phyloP scores from a whole-genome alignment of 2,888 invertebrate species.

The Volucella inflata region DNA sequence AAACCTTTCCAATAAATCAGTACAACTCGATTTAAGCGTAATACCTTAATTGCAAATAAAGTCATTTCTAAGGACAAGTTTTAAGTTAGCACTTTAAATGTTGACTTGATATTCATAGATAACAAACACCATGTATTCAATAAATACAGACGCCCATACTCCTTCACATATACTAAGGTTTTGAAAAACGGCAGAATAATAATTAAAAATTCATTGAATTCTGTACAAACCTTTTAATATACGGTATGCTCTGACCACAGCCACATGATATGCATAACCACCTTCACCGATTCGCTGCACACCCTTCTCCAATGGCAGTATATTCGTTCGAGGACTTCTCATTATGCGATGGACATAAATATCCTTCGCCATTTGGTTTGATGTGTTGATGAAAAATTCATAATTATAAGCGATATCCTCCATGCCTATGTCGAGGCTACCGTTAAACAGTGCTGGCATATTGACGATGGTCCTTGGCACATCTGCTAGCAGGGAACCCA shows the following conservation, averaged over 20 bases:
- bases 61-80: no score
- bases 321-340: constrained; percentile 76
- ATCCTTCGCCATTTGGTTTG: constrained; percentile 77
- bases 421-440: constrained; percentile 81
- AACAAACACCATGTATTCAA: no score
- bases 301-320: constrained; percentile 78
- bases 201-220: constrained; percentile 72
- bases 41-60: no score
- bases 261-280: constrained; percentile 81
- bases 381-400: constrained; percentile 78
- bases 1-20: no score
- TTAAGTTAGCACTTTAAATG: no score
- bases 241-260: constrained; percentile 79
- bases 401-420: constrained; percentile 81
- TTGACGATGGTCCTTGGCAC: constrained; percentile 79
- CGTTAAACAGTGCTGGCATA: constrained; percentile 79
- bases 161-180: no score
- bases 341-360: constrained; percentile 79
- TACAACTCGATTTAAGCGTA: no score
- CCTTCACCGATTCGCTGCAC: constrained; percentile 78
- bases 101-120: no score
- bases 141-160: no score
- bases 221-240: constrained; percentile 76
- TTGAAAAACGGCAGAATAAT: constrained; percentile 24
- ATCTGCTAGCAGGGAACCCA: constrained; percentile 80